phyloP scores from a whole-genome alignment of 2,797 vertebrate species.

The Cryptoprocta ferox region DNA sequence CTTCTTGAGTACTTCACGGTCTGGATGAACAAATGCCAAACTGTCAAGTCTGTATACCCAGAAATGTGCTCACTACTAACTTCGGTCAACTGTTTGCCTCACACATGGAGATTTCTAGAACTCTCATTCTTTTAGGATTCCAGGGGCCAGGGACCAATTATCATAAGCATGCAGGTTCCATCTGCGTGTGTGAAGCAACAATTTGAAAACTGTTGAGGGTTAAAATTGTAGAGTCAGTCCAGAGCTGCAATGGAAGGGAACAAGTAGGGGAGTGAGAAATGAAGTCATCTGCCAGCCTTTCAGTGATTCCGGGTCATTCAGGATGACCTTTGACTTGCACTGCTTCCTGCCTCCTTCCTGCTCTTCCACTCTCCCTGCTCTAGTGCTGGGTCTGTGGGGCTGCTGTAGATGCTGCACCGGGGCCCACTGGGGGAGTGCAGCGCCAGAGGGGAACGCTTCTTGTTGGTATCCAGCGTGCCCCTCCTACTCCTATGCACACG shows the following conservation, averaged over 20 bases:
- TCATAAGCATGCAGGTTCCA: neutral
- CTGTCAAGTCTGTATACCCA: neutral
- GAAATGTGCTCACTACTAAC: neutral
- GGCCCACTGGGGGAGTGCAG: rapidly evolving
- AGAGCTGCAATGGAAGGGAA: neutral
- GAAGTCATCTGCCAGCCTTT: neutral
- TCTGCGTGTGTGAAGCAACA: neutral
- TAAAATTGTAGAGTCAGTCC: neutral
- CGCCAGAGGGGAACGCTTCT: neutral
- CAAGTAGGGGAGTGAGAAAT: neutral
- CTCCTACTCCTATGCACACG: neutral
- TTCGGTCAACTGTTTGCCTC: neutral
- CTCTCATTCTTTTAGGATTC: neutral
- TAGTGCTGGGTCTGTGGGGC: neutral
- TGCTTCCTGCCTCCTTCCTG: neutral
- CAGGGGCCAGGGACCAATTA: neutral
- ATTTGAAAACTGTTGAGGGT: neutral
- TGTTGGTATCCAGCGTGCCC: neutral
- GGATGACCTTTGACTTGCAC: neutral
- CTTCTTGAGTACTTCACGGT: neutral
- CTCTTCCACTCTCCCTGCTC: neutral
- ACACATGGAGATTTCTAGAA: neutral
- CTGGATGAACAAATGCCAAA: neutral
- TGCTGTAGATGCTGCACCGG: neutral
- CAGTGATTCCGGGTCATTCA: neutral